Base-by-base conservation (phyloP, 1,140 invertebrate species). In the Diabrotica undecimpunctata region DNA sequence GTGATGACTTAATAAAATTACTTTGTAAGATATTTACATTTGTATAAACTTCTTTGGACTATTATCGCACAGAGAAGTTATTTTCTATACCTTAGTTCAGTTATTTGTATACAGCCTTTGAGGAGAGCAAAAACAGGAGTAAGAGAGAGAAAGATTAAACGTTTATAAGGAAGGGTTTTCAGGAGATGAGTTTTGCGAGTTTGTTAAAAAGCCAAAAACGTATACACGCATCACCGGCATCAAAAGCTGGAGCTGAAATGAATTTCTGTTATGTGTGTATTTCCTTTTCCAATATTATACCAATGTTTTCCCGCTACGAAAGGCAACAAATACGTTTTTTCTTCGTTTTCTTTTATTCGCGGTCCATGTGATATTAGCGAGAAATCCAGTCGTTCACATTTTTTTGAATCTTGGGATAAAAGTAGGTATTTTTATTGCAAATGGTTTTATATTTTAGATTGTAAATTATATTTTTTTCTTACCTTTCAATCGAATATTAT, bases 201-300 rank as follows among this genome's bases (percentile, higher is more conserved):
- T 58, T 62, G 53, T 58, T 57, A 58, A 64, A 64, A 64, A 64
- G 54, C 62, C 62, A 59, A 64, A 64, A 58, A 64, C 55, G 55
- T 52, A 59, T 52, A 52, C 46, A 57, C 62, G 62, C 62, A 53
- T 51, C 62, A 39, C 38, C 41, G 46, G 38, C 62, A 36, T 64
- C 62, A 64, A 64, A 64, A 59, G 62, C 14, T 57, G 8, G n/a
- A 13, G 46, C 36, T 51, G 55, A 50, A 64, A 64, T 64, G 62
- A 64, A 64, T 64, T 64, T 57, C 62, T 59, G 62, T 56, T 64
- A 57, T 57, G 55, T 58, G 62, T 64, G 55, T 64, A 62, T 54
- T 62, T 62, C 55, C 37, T 46, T 57, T 57, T 57, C 55, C 10
- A 38, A 57, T 57, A 57, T 57, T 37, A 57, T 57, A 57, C 55